These are phyloP conservation scores for Caranx ignobilis DNA, from an alignment of 2,113 vertebrate species.

Conservation along the genomic window DNA sequence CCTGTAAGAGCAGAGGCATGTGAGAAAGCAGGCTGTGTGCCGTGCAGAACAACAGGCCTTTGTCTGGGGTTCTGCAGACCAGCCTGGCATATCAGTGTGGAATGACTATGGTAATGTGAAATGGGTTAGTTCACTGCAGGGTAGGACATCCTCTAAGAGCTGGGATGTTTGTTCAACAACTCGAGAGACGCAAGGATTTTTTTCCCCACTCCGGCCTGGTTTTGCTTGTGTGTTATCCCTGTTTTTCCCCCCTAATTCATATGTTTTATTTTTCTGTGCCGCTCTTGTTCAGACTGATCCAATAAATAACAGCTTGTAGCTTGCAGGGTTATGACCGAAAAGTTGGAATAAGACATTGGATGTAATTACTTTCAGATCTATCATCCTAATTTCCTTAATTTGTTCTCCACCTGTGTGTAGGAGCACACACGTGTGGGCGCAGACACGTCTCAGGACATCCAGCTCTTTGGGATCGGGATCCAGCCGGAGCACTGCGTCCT, in stretches of 20 bases:
- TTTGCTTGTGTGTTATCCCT: conserved; percentile 12
- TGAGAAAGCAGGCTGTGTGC: conserved; percentile 54
- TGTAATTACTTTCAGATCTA: conserved; percentile 36
- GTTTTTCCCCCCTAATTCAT: background rate
- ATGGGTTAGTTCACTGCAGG: conserved; percentile 57
- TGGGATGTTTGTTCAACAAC: conserved; percentile 76
- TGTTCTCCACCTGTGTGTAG: conserved; percentile 80
- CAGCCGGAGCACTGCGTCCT: conserved; percentile 95
- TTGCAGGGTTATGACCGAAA: background rate
- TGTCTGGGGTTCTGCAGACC: conserved; percentile 69
- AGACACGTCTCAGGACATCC: conserved; percentile 98
- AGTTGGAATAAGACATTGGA: conserved; percentile 3
- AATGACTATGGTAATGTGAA: conserved; percentile 72
- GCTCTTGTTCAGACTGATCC: background rate
- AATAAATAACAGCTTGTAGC: conserved; percentile 12
- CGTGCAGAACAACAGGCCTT: conserved; percentile 76
- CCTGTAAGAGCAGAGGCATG: conserved; percentile 52
- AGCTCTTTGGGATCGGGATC: conserved; percentile 98
- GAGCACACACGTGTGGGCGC: conserved; percentile 94
- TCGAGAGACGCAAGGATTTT: conserved; percentile 17
- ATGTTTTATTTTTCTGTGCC: background rate
- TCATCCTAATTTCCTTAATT: conserved; percentile 26
- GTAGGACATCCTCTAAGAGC: conserved; percentile 67
- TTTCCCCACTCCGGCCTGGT: conserved; percentile 27
- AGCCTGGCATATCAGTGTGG: conserved; percentile 72